phyloP scores from a whole-genome alignment of 2,888 invertebrate species.

The Stenurella melanura region DNA sequence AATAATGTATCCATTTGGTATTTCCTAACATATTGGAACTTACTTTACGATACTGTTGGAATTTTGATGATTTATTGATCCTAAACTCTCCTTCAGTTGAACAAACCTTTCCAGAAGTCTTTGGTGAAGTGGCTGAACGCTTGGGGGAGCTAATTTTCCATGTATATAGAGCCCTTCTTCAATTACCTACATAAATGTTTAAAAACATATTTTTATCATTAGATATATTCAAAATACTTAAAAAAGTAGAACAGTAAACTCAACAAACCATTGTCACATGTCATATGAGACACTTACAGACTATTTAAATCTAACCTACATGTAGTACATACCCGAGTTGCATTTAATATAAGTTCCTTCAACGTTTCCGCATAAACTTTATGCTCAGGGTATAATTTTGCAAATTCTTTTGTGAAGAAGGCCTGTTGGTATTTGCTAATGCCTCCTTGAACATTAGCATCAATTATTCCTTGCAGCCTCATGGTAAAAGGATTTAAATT shows the following conservation, averaged over 20 bases:
- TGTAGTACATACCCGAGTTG: slow-evolving; percentile 77
- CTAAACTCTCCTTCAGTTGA: slow-evolving; percentile 87
- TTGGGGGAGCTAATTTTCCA: slow-evolving; percentile 88
- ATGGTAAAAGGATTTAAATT: slow-evolving; percentile 95
- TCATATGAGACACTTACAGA: neutral
- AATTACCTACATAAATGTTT: slow-evolving; percentile 72
- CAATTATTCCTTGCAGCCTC: slow-evolving; percentile 92
- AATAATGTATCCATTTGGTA: neutral
- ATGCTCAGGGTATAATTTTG: slow-evolving; percentile 77
- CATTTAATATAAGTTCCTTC: slow-evolving; percentile 83
- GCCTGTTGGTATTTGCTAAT: slow-evolving; percentile 96
- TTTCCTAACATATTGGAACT: slow-evolving; percentile 67
- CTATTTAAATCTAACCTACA: slow-evolving; percentile 18
- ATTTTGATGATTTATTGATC: slow-evolving; percentile 81
- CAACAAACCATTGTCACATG: neutral
- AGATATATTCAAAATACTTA: neutral
- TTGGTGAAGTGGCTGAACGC: slow-evolving; percentile 93
- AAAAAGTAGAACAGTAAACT: neutral
- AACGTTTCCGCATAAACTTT: slow-evolving; percentile 77
- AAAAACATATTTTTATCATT: neutral
- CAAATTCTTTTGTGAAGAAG: slow-evolving; percentile 90
- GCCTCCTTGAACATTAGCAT: slow-evolving; percentile 97
- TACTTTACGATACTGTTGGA: slow-evolving; percentile 89
- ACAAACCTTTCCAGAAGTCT: slow-evolving; percentile 91
- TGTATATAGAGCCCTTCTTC: slow-evolving; percentile 91